Percentiles rank a stretch among this genome's conserved stretches.
Conservation (phyloP, 1,140 invertebrate genomes). For the Euwallacea similis region DNA sequence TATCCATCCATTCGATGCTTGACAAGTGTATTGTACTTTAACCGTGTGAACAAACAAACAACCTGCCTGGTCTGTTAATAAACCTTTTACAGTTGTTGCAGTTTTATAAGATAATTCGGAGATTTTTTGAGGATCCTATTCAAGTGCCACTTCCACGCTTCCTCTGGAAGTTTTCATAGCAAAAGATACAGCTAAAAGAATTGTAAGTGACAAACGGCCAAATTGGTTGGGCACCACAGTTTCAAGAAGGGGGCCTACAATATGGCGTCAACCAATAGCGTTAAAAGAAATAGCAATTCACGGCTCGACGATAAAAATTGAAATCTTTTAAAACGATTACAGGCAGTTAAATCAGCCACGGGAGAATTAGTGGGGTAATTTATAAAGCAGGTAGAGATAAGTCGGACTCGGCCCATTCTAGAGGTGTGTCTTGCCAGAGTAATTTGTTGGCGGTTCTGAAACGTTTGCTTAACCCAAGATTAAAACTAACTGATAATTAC, state of each 20-base stretch:
- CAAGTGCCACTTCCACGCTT: too few relatives aligned
- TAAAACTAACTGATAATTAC: conserved; percentile 57
- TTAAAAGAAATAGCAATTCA: not conserved
- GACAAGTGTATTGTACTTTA: conserved; percentile 20
- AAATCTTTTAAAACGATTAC: conserved; percentile 21
- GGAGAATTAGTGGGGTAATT: conserved; percentile 43
- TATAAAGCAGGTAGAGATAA: conserved; percentile 41
- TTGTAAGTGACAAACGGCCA: too few relatives aligned
- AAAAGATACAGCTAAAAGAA: too few relatives aligned
- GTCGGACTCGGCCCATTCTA: conserved; percentile 30
- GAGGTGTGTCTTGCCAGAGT: conserved; percentile 44
- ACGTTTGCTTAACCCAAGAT: conserved; percentile 54
- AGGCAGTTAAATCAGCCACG: conserved; percentile 27
- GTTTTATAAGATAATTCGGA: too few relatives aligned
- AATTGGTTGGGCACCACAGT: not conserved
- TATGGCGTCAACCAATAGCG: not conserved
- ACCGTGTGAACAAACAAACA: conserved; percentile 18
- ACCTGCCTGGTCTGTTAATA: conserved; percentile 9
- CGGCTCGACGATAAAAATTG: conserved; percentile 17
- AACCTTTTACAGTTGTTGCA: too few relatives aligned
- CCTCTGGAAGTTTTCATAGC: too few relatives aligned
- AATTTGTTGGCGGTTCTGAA: conserved; percentile 53
- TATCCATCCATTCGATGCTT: conserved; percentile 23
- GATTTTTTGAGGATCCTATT: too few relatives aligned
- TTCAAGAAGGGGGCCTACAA: not conserved